phyloP scores from a whole-genome alignment of 1,140 invertebrate genomes.

The Brevipalpus yothersi region DNA sequence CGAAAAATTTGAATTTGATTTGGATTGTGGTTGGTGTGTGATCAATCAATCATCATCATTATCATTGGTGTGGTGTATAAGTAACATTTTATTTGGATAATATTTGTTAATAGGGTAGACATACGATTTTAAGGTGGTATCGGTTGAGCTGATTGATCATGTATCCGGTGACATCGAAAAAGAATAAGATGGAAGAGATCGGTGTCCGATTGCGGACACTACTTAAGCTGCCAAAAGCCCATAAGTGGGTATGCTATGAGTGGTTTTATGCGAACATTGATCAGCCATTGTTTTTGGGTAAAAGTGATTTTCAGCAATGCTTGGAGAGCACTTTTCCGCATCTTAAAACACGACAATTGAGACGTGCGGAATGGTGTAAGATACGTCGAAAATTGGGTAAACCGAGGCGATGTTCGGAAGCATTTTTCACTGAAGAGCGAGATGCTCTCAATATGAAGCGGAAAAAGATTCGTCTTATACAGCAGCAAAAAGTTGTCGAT shows the following conservation, averaged over 20 bases:
- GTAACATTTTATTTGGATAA: too few relatives aligned
- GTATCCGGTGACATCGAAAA: background rate
- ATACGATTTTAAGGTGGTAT: too few relatives aligned
- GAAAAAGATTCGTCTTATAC: slow-evolving; percentile 70
- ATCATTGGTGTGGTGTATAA: too few relatives aligned
- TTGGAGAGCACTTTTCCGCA: slow-evolving; percentile 82
- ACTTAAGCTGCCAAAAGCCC: slow-evolving; percentile 91
- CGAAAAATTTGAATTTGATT: too few relatives aligned
- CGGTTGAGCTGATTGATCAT: too few relatives aligned
- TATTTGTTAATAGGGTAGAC: too few relatives aligned
- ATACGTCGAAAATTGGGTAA: slow-evolving; percentile 90
- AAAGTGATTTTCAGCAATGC: slow-evolving; percentile 90
- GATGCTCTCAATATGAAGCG: slow-evolving; percentile 65
- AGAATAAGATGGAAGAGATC: slow-evolving; percentile 50
- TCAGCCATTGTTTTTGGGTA: slow-evolving; percentile 68
- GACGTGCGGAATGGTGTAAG: slow-evolving; percentile 81
- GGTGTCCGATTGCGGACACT: slow-evolving; percentile 74
- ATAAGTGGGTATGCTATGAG: slow-evolving; percentile 67
- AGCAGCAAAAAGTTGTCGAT: slow-evolving; percentile 74
- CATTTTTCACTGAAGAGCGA: slow-evolving; percentile 88
- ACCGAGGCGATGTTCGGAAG: slow-evolving; percentile 41
- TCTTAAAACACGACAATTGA: slow-evolving; percentile 55
- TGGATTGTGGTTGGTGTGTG: too few relatives aligned
- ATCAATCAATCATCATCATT: too few relatives aligned
- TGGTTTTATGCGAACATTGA: slow-evolving; percentile 99